Conservation (phyloP, 2,797 vertebrate species). For the Macropus fuliginosus region DNA sequence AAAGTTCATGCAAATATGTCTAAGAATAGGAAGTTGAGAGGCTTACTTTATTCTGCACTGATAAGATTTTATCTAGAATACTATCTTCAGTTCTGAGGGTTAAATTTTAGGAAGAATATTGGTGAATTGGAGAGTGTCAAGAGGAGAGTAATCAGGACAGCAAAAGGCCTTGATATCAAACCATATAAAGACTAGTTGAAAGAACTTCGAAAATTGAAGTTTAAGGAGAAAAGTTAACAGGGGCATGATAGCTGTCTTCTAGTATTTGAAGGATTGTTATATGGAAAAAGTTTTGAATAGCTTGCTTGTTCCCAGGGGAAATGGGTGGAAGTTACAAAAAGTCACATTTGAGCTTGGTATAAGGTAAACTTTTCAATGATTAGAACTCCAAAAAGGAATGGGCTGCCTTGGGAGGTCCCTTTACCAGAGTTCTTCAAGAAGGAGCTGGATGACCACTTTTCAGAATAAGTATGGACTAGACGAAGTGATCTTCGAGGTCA, state of each 20-base stretch:
- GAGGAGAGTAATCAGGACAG: background rate
- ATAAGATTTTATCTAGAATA: background rate
- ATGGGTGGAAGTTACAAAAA: background rate
- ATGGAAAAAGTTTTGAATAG: background rate
- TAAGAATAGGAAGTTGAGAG: background rate
- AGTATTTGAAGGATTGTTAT: background rate
- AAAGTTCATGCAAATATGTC: background rate
- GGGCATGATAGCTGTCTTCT: background rate
- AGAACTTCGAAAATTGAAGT: background rate
- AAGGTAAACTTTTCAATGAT: background rate
- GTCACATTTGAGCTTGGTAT: background rate
- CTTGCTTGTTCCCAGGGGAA: background rate
- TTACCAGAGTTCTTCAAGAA: background rate
- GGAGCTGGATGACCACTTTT: background rate
- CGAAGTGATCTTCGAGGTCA: background rate
- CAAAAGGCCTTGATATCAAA: background rate
- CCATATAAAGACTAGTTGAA: background rate
- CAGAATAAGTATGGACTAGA: background rate
- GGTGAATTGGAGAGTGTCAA: background rate
- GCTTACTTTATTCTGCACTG: background rate
- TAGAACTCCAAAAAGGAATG: background rate
- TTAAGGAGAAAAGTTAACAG: background rate
- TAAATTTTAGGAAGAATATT: background rate
- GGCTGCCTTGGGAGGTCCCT: background rate
- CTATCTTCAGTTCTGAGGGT: background rate